Percentiles rank a stretch among this genome's conserved stretches.
These are phyloP conservation scores for Odontamblyopus lacepedii DNA, from an alignment of 2,797 vertebrate species.

Conservation along the genomic window DNA sequence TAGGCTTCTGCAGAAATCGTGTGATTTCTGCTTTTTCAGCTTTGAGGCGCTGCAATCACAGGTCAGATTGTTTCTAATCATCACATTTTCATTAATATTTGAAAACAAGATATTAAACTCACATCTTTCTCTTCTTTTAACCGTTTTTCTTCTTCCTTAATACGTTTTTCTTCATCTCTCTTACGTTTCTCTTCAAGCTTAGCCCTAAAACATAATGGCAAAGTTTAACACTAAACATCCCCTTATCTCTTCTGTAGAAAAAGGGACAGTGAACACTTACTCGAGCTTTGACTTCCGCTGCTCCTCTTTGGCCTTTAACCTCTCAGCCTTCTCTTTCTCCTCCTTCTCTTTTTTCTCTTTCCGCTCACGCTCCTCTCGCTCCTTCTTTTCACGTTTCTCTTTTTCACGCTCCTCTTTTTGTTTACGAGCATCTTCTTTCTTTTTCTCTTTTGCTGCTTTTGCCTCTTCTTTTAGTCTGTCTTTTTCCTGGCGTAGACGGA, in stretches of 20 bases:
- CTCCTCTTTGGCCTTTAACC: slow-evolving; percentile 89
- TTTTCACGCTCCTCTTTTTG: slow-evolving; percentile 86
- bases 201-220: slow-evolving; percentile 74
- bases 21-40: slow-evolving; percentile 96
- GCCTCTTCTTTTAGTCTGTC: slow-evolving; percentile 87
- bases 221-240: not conserved
- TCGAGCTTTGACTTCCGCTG: slow-evolving; percentile 90
- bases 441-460: slow-evolving; percentile 83
- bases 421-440: slow-evolving; percentile 86
- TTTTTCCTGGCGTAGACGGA: slow-evolving; percentile 80
- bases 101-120: slow-evolving; percentile 31
- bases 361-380: slow-evolving; percentile 88
- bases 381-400: slow-evolving; percentile 86
- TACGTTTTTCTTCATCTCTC: slow-evolving; percentile 93
- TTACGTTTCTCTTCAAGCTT: slow-evolving; percentile 96
- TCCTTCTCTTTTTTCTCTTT: slow-evolving; percentile 90
- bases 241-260: not conserved
- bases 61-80: not conserved
- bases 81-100: not conserved
- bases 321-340: slow-evolving; percentile 92
- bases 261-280: slow-evolving; percentile 76
- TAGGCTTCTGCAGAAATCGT: slow-evolving; percentile 93
- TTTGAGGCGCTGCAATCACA: slow-evolving; percentile 84
- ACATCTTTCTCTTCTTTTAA: slow-evolving; percentile 94
- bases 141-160: slow-evolving; percentile 90